Base-by-base conservation (phyloP, 1,140 invertebrate genomes). In the Pseudomyrmex cubaensis region DNA sequence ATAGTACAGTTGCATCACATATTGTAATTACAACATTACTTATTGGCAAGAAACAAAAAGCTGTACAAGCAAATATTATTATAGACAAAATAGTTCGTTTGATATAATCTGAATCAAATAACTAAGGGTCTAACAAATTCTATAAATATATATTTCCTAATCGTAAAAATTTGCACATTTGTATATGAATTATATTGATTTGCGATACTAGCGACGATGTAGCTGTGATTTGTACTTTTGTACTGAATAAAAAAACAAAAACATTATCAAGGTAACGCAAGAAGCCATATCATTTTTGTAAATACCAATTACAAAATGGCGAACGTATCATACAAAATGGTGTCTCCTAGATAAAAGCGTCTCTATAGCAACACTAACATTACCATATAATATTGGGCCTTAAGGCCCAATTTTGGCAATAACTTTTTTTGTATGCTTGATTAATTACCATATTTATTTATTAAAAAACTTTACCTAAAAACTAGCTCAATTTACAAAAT, bases 301-400 rank as follows among this genome's bases (percentile, higher is more conserved):
- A 57, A 48, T 63, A 22, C 44, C n/a, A 54, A 83, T 67, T 72
- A 89, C 87, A 89, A 89, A 88, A 89, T 89, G 87, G 87, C 87
- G 87, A 61, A 61, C 7, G 17, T 46, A 2, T 13, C 63, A 54
- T 83, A 59, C 75, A 89, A 89, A 88, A 89, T 89, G 87, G 87
- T 78, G 62, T 13, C 84, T 69, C 78, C 72, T 46, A 84, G 61
- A 48, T 63, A 20, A 63, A 63, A 52, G 25, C 44, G n/a, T 75
- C 48, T 76, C 63, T 63, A 67, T 67, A 61, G 35, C 46, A 76
- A 44, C 12, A 50, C 7, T 13, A 74, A 57, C 13, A 5, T 0
- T 12, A 20, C 0, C 1, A 7, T 15, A 2, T 59, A 82, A 22
- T n/a, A 83, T 83, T 88, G 75, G 74, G 83, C 57, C 82, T 74